Base-by-base conservation (phyloP, 2,113 vertebrate species). In the Abramis brama region DNA sequence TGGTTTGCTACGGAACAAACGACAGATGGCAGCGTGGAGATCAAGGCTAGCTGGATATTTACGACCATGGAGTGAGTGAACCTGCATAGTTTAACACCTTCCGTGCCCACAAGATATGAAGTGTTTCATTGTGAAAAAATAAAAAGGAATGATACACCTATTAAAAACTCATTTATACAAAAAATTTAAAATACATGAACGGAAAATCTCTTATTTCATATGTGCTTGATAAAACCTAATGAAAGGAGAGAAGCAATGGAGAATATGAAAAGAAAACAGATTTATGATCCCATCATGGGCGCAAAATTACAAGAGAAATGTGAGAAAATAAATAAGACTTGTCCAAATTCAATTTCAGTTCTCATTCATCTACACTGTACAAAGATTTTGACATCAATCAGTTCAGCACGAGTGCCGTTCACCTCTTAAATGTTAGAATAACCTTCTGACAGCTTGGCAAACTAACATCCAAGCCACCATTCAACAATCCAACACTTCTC, bases 341-440 rank as follows among this genome's bases (percentile, higher is more conserved):
- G 86, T 89, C 57, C 83, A 55, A 79, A 71, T 27, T 79, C 79
- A 55, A 73, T 39, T 30, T 79, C 52, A 25, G 83, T 87, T 83
- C 43, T 21, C 59, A 30, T 50, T 86, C 86, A 89, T 90, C 92
- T 89, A 86, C 85, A 88, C 89, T 92, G 87, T 91, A 87, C 87
- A 92, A 88, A 52, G 45, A 70, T n/a, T 30, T 33, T 30, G 25
- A 82, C 17, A 27, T 66, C 23, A 59, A 15, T 25, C 60, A 47
- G 36, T 25, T 25, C 5, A 82, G 43, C 59, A 27, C 9, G n/a
- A 62, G 57, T 27, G n/a, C 17, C 17, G 4, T 43, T 81, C 33
- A 39, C 33, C 59, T 64, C 36, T 30, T 30, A 13, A 27, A 25
- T 2, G 2, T 17, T 50, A 76, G 47, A 50, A 25, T 78, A 23